Conservation (phyloP, 2,888 invertebrate species). For the Hirtodrosophila duncani region DNA sequence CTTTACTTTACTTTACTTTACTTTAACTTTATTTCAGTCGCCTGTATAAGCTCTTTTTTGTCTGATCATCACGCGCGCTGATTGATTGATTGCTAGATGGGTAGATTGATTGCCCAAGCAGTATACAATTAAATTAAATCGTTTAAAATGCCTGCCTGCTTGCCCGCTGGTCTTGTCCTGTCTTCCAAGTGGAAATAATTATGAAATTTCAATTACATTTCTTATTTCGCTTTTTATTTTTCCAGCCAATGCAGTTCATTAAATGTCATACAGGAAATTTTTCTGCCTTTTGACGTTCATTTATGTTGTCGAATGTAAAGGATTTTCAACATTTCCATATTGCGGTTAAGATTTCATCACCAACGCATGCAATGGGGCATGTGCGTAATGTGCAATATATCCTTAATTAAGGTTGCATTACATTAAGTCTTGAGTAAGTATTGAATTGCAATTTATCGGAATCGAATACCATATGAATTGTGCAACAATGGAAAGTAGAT, state of each 20-base stretch:
- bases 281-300: not conserved
- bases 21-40: not conserved
- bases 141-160: too few species aligned
- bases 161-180: too few species aligned
- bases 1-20: constrained; percentile 14
- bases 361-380: constrained; percentile 19
- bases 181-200: constrained; percentile 3
- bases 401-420: too few species aligned
- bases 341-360: too few species aligned
- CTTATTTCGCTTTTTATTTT: not conserved
- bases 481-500: too few species aligned
- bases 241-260: constrained; percentile 20
- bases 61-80: constrained; percentile 34
- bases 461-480: too few species aligned
- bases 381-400: constrained; percentile 20
- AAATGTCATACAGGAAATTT: constrained; percentile 33
- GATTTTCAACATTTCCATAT: too few species aligned
- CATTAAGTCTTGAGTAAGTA: too few species aligned
- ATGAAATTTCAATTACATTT: constrained; percentile 1
- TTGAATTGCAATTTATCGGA: too few species aligned
- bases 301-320: too few species aligned
- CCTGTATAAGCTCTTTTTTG: constrained; percentile 15
- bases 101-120: constrained; percentile 32
- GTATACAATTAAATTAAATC: constrained; percentile 48
- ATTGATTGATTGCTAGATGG: constrained; percentile 59